Evolutionary conservation across 1,140 invertebrate genomes (phyloP).

Genomic region (Drosophila fuyamai): DNA sequence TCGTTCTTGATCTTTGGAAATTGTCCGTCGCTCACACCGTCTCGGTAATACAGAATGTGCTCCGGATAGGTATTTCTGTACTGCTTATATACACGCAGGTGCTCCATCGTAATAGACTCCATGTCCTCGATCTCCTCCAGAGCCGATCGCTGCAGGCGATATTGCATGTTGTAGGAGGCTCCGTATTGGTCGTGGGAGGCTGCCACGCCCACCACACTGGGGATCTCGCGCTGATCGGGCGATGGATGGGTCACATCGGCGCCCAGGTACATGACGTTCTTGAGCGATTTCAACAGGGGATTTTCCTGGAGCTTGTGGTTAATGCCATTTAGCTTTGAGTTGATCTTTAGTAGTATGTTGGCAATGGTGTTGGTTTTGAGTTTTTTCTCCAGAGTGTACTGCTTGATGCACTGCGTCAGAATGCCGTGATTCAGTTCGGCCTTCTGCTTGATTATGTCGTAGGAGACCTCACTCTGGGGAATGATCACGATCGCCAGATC

Average conservation of each 20-base stretch:
- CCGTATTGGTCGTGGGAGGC: conserved; percentile 88
- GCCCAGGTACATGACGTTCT: conserved; percentile 89
- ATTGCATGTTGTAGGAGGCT: conserved; percentile 89
- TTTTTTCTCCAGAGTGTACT: conserved; percentile 85
- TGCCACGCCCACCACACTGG: conserved; percentile 94
- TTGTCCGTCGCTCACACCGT: conserved; percentile 96
- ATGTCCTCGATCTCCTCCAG: conserved; percentile 92
- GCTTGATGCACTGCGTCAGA: conserved; percentile 93
- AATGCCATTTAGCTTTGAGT: conserved; percentile 92
- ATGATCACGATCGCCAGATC: conserved; percentile 86
- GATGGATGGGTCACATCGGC: conserved; percentile 96
- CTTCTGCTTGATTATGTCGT: conserved; percentile 89
- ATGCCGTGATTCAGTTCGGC: conserved; percentile 91
- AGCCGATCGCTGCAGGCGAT: conserved; percentile 88
- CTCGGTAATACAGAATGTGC: conserved; percentile 91
- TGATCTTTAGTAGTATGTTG: conserved; percentile 94
- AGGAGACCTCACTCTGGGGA: conserved; percentile 85
- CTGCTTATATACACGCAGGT: conserved; percentile 85
- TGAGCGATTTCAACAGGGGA: conserved; percentile 27
- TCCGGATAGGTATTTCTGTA: conserved; percentile 85
- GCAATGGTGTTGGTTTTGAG: conserved; percentile 84
- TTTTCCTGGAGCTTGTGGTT: conserved; percentile 88
- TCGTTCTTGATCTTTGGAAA: conserved; percentile 88
- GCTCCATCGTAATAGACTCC: conserved; percentile 87
- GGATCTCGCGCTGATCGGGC: conserved; percentile 88